Percentiles rank a stretch among this genome's conserved stretches.
phyloP scores from a whole-genome alignment of 2,113 vertebrate species.

The Scatophagus argus region DNA sequence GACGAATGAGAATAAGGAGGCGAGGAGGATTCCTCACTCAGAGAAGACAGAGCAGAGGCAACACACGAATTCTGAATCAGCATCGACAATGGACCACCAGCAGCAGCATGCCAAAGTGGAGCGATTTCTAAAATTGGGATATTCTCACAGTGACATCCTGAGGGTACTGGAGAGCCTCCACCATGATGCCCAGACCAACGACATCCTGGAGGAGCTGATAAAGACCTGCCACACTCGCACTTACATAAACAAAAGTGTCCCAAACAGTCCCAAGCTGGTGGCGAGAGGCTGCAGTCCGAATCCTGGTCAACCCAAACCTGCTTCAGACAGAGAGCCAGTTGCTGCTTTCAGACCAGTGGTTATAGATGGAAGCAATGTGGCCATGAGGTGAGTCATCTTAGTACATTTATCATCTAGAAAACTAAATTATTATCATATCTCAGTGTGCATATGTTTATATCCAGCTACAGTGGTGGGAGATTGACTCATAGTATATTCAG shows the following conservation, averaged over 20 bases:
- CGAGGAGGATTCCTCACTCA: conserved; percentile 51
- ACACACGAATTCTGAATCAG: background rate
- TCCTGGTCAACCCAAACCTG: background rate
- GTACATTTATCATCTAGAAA: background rate
- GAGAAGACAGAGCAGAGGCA: conserved; percentile 13
- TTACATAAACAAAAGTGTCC: conserved; percentile 58
- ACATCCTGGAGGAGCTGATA: conserved; percentile 92
- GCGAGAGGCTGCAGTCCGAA: conserved; percentile 80
- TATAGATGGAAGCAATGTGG: conserved; percentile 94
- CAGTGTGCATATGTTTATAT: background rate
- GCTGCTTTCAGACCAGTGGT: conserved; percentile 86
- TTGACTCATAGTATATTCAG: background rate
- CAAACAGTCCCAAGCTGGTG: conserved; percentile 73
- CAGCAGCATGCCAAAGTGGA: conserved; percentile 85
- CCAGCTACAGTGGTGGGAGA: background rate
- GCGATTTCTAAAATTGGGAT: conserved; percentile 92
- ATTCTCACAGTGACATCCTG: conserved; percentile 84
- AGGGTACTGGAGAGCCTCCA: conserved; percentile 88
- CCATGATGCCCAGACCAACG: conserved; percentile 89
- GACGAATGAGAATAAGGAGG: conserved; percentile 60
- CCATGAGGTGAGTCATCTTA: conserved; percentile 89
- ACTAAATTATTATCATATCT: background rate
- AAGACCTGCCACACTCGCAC: conserved; percentile 85
- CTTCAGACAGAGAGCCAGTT: conserved; percentile 24
- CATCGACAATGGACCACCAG: conserved; percentile 74